Evolutionary conservation across 2,113 vertebrate genomes (phyloP), one percentile per base, ranked within the genome.

Genomic region (Tachysurus vachellii): DNA sequence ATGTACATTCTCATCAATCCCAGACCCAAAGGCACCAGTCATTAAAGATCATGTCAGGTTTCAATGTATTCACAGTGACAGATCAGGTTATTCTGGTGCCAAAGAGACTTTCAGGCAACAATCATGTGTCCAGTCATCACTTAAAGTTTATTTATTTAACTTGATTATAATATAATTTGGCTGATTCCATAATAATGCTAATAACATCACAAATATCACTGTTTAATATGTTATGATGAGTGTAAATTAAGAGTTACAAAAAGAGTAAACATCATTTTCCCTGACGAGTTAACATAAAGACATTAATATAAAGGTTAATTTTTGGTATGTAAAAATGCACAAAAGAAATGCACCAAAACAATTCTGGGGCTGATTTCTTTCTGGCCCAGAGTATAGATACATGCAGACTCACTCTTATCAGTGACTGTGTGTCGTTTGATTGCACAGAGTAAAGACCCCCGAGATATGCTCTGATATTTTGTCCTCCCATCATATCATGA

Each of bases 1-100:
- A 80, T 68, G 31, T 70, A 42, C 62, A 80, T 80, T 80, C 53
- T 80, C 56, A 70, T 80, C 61, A 36, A 57, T 56, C 50, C 31
- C 47, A 80, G 83, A 17, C 28, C 82, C n/a, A 84, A 59, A 75
- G 75, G 75, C 31, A 26, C 36, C 59, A 56, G 85, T 68, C n/a
- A 68, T 21, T 56, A 86, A 79, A 70, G 85, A 53, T 70, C 85
- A 42, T 8, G 54, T 59, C 23, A 9, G 54, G 50, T n/a, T 56
- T 56, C 14, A 9, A 50, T 80, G 28, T 53, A 42, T 80, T 86
- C 50, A 68, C 50, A 13, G 44, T 54, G 47, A 66, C 76, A 79
- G 76, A 50, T 50, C n/a, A 36, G 47, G 5, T 79, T 80, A 57
- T 57, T 3, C 61, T 86, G 36, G 11, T 62, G 71, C 36, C 56